Percentiles rank a stretch among this genome's conserved stretches.
These are phyloP conservation scores for Caenorhabditis tropicalis DNA, from an alignment of 1,140 invertebrate genomes.

Conservation along the genomic window DNA sequence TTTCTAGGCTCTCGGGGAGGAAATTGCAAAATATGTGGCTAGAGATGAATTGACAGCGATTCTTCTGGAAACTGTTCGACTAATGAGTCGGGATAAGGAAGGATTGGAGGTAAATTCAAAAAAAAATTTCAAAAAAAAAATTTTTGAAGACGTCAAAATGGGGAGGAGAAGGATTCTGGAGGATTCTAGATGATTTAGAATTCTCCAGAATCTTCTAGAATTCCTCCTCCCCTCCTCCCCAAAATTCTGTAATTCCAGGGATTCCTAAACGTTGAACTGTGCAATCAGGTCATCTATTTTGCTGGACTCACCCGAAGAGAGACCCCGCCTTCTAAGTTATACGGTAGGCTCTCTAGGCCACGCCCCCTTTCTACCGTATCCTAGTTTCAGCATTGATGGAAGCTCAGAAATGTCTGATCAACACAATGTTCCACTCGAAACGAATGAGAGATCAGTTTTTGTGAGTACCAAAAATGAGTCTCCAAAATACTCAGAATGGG, in stretches of 20 bases:
- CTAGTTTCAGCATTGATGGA: conserved; percentile 66
- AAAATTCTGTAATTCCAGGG: background rate
- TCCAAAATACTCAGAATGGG: conserved; percentile 10
- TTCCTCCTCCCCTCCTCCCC: background rate
- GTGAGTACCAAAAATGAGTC: conserved; percentile 53
- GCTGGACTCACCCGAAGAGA: background rate
- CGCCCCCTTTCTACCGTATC: too few species aligned
- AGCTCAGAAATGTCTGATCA: conserved; percentile 66
- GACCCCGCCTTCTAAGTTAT: too few species aligned
- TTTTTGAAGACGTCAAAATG: too few species aligned
- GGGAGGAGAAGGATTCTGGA: background rate
- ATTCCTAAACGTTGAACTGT: background rate
- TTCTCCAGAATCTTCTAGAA: background rate
- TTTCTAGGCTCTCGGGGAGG: background rate
- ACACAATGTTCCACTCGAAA: conserved; percentile 63
- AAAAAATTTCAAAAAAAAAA: too few species aligned
- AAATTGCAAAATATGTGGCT: background rate
- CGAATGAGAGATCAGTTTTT: conserved; percentile 55
- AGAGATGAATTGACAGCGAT: background rate
- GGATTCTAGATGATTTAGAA: background rate
- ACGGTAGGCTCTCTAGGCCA: too few species aligned
- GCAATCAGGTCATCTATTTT: background rate
- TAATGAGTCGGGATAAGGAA: background rate
- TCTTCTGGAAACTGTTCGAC: background rate
- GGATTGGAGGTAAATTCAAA: conserved; percentile 19